These are phyloP conservation scores for Megathymus violae DNA, from an alignment of 1,140 invertebrate genomes.

Conservation along the genomic window DNA sequence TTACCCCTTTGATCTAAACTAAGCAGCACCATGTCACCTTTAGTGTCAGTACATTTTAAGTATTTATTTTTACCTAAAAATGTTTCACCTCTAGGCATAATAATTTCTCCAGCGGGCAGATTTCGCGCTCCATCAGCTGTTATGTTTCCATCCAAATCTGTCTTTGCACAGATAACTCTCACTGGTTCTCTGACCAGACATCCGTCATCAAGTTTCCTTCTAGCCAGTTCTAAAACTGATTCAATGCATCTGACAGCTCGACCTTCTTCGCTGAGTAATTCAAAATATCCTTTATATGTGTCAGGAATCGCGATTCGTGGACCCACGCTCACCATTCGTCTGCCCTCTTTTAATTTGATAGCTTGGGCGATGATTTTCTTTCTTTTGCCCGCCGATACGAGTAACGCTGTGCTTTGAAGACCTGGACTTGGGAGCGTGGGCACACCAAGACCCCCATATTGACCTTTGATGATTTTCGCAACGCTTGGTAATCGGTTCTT, in stretches of 20 bases:
- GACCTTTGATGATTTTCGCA: slow-evolving; percentile 95
- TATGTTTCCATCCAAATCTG: slow-evolving; percentile 86
- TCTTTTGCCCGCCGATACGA: slow-evolving; percentile 92
- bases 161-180: slow-evolving; percentile 90
- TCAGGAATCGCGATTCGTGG: slow-evolving; percentile 95
- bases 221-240: slow-evolving; percentile 91
- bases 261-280: slow-evolving; percentile 96
- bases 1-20: slow-evolving; percentile 93
- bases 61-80: slow-evolving; percentile 89
- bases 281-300: slow-evolving; percentile 95
- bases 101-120: slow-evolving; percentile 91
- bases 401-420: slow-evolving; percentile 92
- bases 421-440: slow-evolving; percentile 93
- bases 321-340: slow-evolving; percentile 89
- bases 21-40: slow-evolving; percentile 92
- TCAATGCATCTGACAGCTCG: slow-evolving; percentile 94
- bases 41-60: slow-evolving; percentile 93
- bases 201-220: slow-evolving; percentile 90
- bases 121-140: slow-evolving; percentile 90
- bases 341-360: slow-evolving; percentile 95
- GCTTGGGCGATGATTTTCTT: slow-evolving; percentile 95
- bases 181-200: slow-evolving; percentile 94
- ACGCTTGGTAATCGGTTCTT: slow-evolving; percentile 92
- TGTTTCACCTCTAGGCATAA: slow-evolving; percentile 89
- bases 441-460: slow-evolving; percentile 94